Evolutionary conservation across 2,888 invertebrate species (phyloP), one percentile per base, ranked within the genome.

Genomic region (Campaea margaritaria): DNA sequence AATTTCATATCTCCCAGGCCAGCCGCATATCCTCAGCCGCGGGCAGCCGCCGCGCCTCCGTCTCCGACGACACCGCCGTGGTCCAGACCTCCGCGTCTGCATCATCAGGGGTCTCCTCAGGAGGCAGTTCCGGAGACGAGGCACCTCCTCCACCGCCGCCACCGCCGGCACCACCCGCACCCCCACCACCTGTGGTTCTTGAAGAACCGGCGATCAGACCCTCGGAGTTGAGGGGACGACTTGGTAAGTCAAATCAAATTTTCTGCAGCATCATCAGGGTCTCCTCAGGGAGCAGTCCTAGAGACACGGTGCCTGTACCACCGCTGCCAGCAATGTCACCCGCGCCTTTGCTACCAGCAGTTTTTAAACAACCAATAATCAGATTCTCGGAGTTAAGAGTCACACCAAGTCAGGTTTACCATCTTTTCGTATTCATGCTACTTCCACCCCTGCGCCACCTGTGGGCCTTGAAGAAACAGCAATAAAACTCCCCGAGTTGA

Each of bases 71-170:
- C 36, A 70, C 81, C 0, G 73, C 78, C 0, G 79, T 81, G 0
- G 83, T 82, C 0, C 82, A 80, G 47, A 75, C 85, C 0, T 54
- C 54, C 4, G 46, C 55, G 0, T 89, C 91, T 0, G 87, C 88
- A 0, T 91, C 91, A 0, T 90, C 91, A 0, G 90, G 91, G 0
- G 91, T 90, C 0, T 89, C 89, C 0, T 89, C 91, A 0, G 91
- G 91, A 0, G 90, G 88, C 16, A 86, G 87, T 38, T 89, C 83
- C 50, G 93, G 76, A 70, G 91, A 91, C 58, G 91, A 90, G 64
- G 91, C 95, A 0, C 95, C 96, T 0, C 96, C 96, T 0, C 96
- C 96, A 0, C 96, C 96, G 0, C 96, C 96, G 0, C 94, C 96
- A 13, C 95, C 95, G 0, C 94, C 94, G 0, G 93, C 94, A 0